phyloP scores from a whole-genome alignment of 2,797 vertebrate genomes.

The Poecilia gillii region DNA sequence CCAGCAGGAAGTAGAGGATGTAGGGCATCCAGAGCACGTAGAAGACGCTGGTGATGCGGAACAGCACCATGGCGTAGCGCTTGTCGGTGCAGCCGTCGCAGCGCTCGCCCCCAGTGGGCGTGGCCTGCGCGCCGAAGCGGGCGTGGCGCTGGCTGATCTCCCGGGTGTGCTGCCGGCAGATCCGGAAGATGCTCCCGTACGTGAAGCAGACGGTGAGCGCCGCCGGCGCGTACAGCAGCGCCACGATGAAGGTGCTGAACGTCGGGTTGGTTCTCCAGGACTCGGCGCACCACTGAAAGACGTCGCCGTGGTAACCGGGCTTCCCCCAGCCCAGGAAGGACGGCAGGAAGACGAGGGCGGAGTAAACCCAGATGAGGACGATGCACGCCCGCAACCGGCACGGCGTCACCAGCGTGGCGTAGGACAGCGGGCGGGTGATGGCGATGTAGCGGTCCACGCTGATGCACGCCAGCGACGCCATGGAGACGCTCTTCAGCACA shows the following conservation, averaged over 20 bases:
- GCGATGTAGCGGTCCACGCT: constrained; percentile 95
- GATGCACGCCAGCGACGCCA: constrained; percentile 94
- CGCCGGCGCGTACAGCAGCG: constrained; percentile 90
- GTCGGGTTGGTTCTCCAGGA: constrained; percentile 89
- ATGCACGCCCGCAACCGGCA: constrained; percentile 91
- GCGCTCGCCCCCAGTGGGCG: constrained; percentile 62
- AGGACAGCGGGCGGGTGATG: constrained; percentile 91
- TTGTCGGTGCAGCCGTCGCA: constrained; percentile 87
- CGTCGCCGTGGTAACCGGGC: constrained; percentile 94
- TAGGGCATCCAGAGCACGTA: constrained; percentile 96
- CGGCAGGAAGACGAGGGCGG: constrained; percentile 89
- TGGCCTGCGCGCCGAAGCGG: constrained; percentile 87
- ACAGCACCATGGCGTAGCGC: constrained; percentile 93
- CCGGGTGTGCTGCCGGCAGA: constrained; percentile 93
- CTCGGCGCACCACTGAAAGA: constrained; percentile 89
- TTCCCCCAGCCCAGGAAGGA: constrained; percentile 94
- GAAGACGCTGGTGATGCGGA: constrained; percentile 97
- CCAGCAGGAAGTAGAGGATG: constrained; percentile 94
- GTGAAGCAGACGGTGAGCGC: constrained; percentile 93
- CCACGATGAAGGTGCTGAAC: constrained; percentile 92
- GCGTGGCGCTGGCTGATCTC: constrained; percentile 92
- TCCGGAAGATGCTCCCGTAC: constrained; percentile 94
- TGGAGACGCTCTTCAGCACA: constrained; percentile 95
- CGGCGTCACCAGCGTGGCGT: constrained; percentile 90
- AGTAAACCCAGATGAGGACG: constrained; percentile 91